Evolutionary conservation across 2,888 invertebrate species (phyloP).

Genomic region (Eledone cirrhosa): DNA sequence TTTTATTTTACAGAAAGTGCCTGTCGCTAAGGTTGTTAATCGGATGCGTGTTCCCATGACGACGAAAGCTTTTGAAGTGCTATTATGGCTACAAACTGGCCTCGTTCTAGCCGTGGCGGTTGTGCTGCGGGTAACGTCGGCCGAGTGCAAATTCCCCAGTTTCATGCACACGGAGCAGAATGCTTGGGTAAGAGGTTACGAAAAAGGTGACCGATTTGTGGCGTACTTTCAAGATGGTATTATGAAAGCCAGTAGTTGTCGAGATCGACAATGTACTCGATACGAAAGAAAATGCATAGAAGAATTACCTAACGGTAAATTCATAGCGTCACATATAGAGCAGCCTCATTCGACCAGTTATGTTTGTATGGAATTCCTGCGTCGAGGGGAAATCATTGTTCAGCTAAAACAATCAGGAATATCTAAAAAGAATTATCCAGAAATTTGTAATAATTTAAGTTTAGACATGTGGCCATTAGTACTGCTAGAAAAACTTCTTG

Average conservation of each 20-base stretch:
- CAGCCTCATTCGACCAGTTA: constrained; percentile 34
- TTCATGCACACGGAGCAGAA: constrained; percentile 25
- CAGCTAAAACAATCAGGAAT: constrained; percentile 46
- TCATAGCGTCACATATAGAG: constrained; percentile 12
- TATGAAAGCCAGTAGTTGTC: constrained; percentile 27
- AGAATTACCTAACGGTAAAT: constrained; percentile 17
- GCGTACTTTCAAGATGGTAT: constrained; percentile 21
- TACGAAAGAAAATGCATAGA: constrained; percentile 22
- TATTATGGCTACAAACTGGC: constrained; percentile 25
- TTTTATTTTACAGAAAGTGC: background rate
- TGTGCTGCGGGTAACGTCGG: constrained; percentile 24
- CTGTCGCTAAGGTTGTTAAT: constrained; percentile 7
- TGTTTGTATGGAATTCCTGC: constrained; percentile 55
- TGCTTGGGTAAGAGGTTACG: constrained; percentile 26
- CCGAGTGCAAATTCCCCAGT: constrained; percentile 24
- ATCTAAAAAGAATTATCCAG: background rate
- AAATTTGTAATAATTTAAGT: constrained; percentile 45
- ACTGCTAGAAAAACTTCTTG: constrained; percentile 29
- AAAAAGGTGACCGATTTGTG: constrained; percentile 24
- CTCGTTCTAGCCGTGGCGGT: constrained; percentile 22
- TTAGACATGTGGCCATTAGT: constrained; percentile 56
- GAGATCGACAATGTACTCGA: background rate
- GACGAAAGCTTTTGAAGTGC: constrained; percentile 24
- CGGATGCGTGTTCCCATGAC: constrained; percentile 23
- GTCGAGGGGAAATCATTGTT: constrained; percentile 51